Percentiles rank a stretch among this genome's conserved stretches.
Conservation (phyloP, 2,888 invertebrate species). For the Punctoribates punctum region DNA sequence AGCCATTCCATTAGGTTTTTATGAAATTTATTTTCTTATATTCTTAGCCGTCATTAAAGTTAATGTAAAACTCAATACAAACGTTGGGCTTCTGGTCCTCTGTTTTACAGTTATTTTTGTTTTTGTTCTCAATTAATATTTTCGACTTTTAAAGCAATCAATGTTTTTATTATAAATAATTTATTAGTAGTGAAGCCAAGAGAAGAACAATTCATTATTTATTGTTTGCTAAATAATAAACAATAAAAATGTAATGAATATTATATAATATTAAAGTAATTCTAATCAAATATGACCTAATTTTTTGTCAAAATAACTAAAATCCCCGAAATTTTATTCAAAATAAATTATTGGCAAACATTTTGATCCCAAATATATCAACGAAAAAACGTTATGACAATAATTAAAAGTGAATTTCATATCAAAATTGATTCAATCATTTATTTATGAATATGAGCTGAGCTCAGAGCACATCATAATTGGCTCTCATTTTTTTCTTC, state of each 20-base stretch:
- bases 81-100: background rate
- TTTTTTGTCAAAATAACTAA: too few species aligned
- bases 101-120: background rate
- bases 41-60: background rate
- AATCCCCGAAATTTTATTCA: too few species aligned
- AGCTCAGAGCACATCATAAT: too few species aligned
- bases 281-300: background rate
- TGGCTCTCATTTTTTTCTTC: background rate
- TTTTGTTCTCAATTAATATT: background rate
- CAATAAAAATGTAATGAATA: background rate
- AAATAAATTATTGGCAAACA: too few species aligned
- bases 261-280: background rate
- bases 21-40: background rate
- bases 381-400: too few species aligned
- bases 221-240: constrained; percentile 8
- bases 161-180: background rate
- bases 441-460: too few species aligned
- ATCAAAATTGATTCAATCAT: too few species aligned
- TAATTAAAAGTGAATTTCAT: too few species aligned
- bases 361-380: too few species aligned
- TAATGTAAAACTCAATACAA: background rate
- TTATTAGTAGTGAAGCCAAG: background rate
- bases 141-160: background rate
- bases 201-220: background rate
- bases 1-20: background rate